Conservation (phyloP, 1,140 invertebrate species). For the Diplogasteroides magnus region DNA sequence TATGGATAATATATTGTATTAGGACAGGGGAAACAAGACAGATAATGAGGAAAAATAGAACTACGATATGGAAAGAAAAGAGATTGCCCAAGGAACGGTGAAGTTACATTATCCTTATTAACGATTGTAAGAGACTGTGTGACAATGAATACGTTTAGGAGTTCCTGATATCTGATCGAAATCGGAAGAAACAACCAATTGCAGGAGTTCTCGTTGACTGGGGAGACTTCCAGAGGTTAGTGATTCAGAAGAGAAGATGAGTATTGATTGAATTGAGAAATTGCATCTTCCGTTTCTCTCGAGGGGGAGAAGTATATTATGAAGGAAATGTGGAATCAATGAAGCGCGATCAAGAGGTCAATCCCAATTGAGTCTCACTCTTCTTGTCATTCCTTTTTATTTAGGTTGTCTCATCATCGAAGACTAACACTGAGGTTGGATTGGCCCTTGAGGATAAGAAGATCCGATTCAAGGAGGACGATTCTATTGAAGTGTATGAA, state of each 20-base stretch:
- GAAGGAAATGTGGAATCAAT: constrained; percentile 49
- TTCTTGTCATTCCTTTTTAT: constrained; percentile 3
- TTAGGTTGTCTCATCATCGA: constrained; percentile 39
- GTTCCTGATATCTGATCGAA: constrained; percentile 44
- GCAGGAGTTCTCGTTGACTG: constrained; percentile 48
- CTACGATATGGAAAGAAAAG: too few relatives aligned
- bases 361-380: background rate
- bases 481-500: constrained; percentile 46
- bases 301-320: constrained; percentile 31
- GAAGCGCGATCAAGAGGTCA: constrained; percentile 32
- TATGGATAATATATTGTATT: too few relatives aligned
- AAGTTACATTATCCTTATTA: too few relatives aligned
- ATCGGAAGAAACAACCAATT: constrained; percentile 45
- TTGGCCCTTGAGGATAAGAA: constrained; percentile 42
- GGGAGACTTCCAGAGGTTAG: constrained; percentile 43
- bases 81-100: too few relatives aligned
- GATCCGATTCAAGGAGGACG: constrained; percentile 47
- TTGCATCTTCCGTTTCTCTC: constrained; percentile 35
- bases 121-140: too few relatives aligned
- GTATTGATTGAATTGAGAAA: constrained; percentile 12
- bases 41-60: too few relatives aligned
- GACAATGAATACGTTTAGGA: constrained; percentile 23
- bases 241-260: constrained; percentile 2
- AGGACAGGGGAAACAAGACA: too few relatives aligned
- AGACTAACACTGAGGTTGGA: constrained; percentile 45